Base-by-base conservation (phyloP, 2,113 vertebrate genomes). In the Phrynocephalus versicolor region DNA sequence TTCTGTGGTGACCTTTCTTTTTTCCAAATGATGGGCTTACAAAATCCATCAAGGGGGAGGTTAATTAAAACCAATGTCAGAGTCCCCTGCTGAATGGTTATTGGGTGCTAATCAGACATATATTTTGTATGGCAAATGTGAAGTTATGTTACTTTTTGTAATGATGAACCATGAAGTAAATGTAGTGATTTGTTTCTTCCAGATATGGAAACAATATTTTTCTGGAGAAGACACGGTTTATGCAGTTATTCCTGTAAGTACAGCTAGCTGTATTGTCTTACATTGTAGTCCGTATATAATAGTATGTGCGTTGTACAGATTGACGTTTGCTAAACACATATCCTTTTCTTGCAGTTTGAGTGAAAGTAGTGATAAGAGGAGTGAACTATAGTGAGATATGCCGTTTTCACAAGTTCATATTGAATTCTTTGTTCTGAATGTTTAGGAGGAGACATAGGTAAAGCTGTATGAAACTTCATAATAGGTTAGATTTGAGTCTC, bases 141-240 rank as follows among this genome's bases (percentile, higher is more conserved):
- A 84, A 85, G 79, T 33, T 51, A 21, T 83, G 76, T 51, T 70
- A 2, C 16, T 83, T 27, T 5, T 51, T 57, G 81, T n/a, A 21
- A 6, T 89, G 35, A 30, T 83, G 58, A 30, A 9, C 27, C 80
- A 16, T 75, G 57, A 65, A 51, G 60, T 85, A 18, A 92, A 75
- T 70, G 21, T n/a, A 85, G 86, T 82, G 23, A 25, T 88, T 90
- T 93, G 75, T 88, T 94, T 90, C 82, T 86, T 90, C n/a, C 94
- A 99, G 99, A 97, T 99, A 74, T 99, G 98, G 99, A 97, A 96
- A 94, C 95, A 97, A 37, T 98, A 97, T 94, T 99, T 97, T 92
- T 95, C 98, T 77, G 94, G 93, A 45, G 98, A 98, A 93, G 97
- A 99, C 92, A 98, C 98, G 0, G 96, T 99, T 95, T 98, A 97